Evolutionary conservation across 2,113 vertebrate genomes (phyloP).

Genomic region (Amia ocellicauda): DNA sequence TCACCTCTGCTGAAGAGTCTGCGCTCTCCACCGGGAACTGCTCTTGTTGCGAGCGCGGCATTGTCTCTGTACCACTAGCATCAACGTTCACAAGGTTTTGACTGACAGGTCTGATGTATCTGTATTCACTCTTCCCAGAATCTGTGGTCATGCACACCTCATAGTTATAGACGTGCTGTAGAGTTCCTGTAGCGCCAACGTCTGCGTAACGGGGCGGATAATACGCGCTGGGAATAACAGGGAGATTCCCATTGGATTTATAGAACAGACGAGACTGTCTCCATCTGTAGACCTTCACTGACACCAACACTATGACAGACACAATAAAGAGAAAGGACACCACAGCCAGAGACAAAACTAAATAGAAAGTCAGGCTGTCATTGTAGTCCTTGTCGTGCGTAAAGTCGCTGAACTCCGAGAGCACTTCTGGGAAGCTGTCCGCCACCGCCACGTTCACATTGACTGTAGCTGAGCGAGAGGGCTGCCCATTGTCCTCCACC

Average conservation of each 20-base stretch:
- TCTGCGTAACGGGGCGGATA: slow-evolving; percentile 3
- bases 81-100: not conserved
- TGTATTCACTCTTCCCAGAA: slow-evolving; percentile 57
- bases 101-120: not conserved
- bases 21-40: not conserved
- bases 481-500: too few relatives aligned
- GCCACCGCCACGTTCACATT: too few relatives aligned
- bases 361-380: too few relatives aligned
- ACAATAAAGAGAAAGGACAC: slow-evolving; percentile 40
- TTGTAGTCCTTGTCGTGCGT: too few relatives aligned
- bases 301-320: slow-evolving; percentile 54
- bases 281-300: slow-evolving; percentile 72
- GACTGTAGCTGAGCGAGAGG: too few relatives aligned
- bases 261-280: slow-evolving; percentile 51
- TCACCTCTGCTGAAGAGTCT: slow-evolving; percentile 57
- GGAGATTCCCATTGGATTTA: not conserved
- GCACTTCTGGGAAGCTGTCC: too few relatives aligned
- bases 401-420: too few relatives aligned
- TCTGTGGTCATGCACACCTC: slow-evolving; percentile 68
- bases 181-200: not conserved
- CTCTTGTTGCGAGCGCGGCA: not conserved
- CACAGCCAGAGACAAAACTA: slow-evolving; percentile 36
- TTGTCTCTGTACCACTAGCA: not conserved
- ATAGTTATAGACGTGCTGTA: not conserved
- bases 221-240: not conserved